A percentile compares a stretch with the other conserved stretches of the same genome.
Evolutionary conservation across 2,797 vertebrate genomes (phyloP).

Genomic region (Enteromius fasciolatus): DNA sequence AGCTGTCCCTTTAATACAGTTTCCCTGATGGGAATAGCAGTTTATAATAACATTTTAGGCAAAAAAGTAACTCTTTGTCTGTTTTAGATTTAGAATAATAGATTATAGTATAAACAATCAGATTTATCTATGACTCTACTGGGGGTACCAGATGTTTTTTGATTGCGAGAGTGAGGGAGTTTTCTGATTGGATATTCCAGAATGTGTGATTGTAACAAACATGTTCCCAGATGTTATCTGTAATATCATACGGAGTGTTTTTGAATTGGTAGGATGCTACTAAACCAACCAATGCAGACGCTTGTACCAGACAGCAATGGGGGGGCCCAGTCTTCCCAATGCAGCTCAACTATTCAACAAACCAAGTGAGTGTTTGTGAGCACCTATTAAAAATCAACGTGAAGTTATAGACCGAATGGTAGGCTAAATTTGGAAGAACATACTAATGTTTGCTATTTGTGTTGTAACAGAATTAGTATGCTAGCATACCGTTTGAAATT

Average conservation of each 20-base stretch:
- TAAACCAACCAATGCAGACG: constrained; percentile 81
- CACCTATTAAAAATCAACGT: neutral
- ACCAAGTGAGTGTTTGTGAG: constrained; percentile 72
- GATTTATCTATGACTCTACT: neutral
- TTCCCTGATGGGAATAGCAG: no score
- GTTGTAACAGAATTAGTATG: neutral
- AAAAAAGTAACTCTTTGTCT: neutral
- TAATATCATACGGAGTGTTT: constrained; percentile 24
- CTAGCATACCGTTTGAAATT: neutral
- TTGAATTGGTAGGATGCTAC: constrained; percentile 75
- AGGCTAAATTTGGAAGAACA: neutral
- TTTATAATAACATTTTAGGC: neutral
- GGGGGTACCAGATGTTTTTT: neutral
- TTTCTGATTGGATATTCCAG: neutral
- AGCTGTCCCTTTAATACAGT: neutral
- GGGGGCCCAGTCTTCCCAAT: constrained; percentile 75
- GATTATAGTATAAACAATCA: neutral
- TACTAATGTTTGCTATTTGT: neutral
- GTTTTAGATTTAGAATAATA: neutral
- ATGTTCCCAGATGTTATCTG: neutral
- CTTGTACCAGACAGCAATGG: constrained; percentile 75
- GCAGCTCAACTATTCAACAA: constrained; percentile 78
- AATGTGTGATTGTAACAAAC: neutral
- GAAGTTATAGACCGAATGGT: neutral
- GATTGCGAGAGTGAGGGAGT: neutral